These are phyloP conservation scores for Xenops minutus DNA, from an alignment of 2,797 vertebrate species.

Conservation along the genomic window DNA sequence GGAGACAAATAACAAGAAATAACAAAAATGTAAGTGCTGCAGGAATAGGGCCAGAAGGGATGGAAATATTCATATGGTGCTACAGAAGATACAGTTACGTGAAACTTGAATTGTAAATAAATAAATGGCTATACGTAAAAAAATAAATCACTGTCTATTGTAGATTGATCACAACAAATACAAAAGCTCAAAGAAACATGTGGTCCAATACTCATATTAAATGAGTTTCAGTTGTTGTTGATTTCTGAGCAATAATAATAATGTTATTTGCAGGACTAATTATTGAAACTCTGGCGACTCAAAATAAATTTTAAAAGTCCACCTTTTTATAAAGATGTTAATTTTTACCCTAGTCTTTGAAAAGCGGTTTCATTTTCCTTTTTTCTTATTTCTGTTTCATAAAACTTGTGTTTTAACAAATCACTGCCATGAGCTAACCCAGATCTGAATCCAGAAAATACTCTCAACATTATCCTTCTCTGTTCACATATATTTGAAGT, in stretches of 20 bases:
- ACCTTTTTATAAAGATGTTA: neutral
- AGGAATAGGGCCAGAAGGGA: neutral
- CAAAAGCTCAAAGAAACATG: neutral
- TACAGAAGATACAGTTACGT: neutral
- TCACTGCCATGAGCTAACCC: slow-evolving; percentile 72
- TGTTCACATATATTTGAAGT: slow-evolving; percentile 84
- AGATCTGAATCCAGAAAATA: slow-evolving; percentile 75
- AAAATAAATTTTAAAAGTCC: neutral
- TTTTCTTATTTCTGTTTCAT: neutral
- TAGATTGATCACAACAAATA: neutral
- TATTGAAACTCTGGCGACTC: neutral
- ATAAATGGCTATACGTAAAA: neutral
- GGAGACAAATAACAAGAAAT: neutral
- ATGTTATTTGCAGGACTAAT: neutral
- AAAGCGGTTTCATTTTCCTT: slow-evolving; percentile 38
- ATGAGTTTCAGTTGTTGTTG: slow-evolving; percentile 2
- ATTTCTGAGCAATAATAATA: slow-evolving; percentile 47
- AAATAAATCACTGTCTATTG: neutral
- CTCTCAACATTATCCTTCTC: slow-evolving; percentile 77
- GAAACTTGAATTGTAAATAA: neutral
- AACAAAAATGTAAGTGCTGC: neutral
- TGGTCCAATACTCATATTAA: neutral
- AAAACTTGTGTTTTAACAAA: slow-evolving; percentile 73
- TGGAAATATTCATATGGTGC: neutral
- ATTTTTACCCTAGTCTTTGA: slow-evolving; percentile 41